These are phyloP conservation scores for Aramus guarauna DNA, from an alignment of 2,113 vertebrate species.

Conservation along the genomic window DNA sequence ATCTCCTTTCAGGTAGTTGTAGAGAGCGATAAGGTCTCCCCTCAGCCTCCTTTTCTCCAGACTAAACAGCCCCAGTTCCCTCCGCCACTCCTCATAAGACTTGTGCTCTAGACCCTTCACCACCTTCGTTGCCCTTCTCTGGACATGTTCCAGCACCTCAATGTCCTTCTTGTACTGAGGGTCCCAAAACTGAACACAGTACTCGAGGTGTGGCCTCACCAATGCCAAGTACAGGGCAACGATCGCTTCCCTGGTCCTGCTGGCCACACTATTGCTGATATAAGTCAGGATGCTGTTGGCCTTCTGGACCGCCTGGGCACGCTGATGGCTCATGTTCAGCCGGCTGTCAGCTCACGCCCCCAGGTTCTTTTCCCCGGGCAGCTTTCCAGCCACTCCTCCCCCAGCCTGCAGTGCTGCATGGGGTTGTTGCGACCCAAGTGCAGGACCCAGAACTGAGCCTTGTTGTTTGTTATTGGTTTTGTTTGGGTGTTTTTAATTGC, in stretches of 20 bases:
- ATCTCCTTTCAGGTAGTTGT: no score
- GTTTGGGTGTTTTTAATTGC: background rate
- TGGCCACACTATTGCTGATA: background rate
- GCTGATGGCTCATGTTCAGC: background rate
- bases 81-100: no score
- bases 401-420: background rate
- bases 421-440: background rate
- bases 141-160: no score
- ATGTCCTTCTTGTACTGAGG: no score
- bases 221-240: no score
- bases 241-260: background rate
- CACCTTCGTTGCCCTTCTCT: no score
- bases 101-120: no score
- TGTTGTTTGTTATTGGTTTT: background rate
- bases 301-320: background rate
- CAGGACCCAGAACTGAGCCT: accelerated
- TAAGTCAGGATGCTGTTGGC: background rate
- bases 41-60: no score
- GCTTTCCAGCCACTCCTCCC: background rate
- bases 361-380: background rate
- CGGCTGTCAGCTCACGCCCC: accelerated
- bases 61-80: no score
- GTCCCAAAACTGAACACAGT: background rate
- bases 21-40: no score
- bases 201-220: no score